Base-by-base conservation (phyloP, 2,888 invertebrate genomes). In the Himalopsyche tibetana region DNA sequence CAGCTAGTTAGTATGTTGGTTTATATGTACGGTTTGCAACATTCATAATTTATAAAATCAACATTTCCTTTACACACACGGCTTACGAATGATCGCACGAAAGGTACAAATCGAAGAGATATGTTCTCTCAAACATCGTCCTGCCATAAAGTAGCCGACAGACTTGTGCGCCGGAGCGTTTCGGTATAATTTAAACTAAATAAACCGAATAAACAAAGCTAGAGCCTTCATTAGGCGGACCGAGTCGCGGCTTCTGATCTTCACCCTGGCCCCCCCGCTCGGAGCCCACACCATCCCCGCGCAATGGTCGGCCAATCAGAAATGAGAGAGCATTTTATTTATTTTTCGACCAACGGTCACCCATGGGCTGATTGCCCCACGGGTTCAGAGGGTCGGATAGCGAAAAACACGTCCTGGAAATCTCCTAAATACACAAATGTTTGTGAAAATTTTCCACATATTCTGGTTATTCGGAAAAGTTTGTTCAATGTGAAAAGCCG, bases 321-420 rank as follows among this genome's bases (percentile, higher is more conserved):
- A 85, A 82, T 89, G 89, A 88, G 84, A 87, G 89, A 89, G 88
- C 89, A 89, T 89, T 87, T 87, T 89, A 89, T 88, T 89, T 89
- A 89, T 87, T 89, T 88, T 87, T 86, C 84, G 55, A 84, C 84
- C 85, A 79, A 80, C 82, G 88, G 87, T 89, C 89, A 88, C 89
- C 79, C 74, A 74, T 74, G 74, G 74, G 74, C 89, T 88, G 86
- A 86, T 88, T 88, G 85, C 86, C 56, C 85, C 87, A 28, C 79
- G 19, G 83, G 74, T 74, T 74, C 74, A 74, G 74, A 74, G 74
- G 74, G 74, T 74, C 38, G 36, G 36, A 28, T 36, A 74, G 74
- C 74, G 74, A 74, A 74, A 74, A 74, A 74, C 74, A 74, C 38
- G 74, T 74, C 74, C 36, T 36, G 74, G 36, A 74, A 74, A 74